Percentiles rank a stretch among this genome's conserved stretches.
Conservation (phyloP, 1,140 invertebrate species). For the Drosophila willistoni region DNA sequence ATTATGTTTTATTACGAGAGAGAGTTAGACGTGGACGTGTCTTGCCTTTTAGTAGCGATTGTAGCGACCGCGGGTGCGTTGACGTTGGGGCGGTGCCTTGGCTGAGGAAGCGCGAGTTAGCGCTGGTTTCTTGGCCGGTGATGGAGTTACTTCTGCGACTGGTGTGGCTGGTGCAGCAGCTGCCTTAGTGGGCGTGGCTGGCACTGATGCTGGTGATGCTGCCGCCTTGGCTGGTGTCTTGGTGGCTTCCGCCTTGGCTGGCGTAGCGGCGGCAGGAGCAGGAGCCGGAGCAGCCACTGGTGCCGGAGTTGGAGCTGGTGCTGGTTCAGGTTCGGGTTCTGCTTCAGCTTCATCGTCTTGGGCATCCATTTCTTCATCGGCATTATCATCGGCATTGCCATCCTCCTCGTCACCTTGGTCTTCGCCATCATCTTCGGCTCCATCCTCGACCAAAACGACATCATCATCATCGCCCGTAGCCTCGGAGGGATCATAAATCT, state of each 20-base stretch:
- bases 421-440: conserved; percentile 27
- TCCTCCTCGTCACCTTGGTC: conserved; percentile 53
- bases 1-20: conserved; percentile 31
- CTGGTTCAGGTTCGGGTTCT: conserved; percentile 60
- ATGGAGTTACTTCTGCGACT: conserved; percentile 39
- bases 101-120: conserved; percentile 58
- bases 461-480: conserved; percentile 77
- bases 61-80: conserved; percentile 78
- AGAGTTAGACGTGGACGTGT: conserved; percentile 2
- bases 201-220: conserved; percentile 15
- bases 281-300: conserved; percentile 34
- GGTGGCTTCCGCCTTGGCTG: conserved; percentile 33
- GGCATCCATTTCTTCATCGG: conserved; percentile 68
- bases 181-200: conserved; percentile 1
- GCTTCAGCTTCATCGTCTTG: conserved; percentile 57
- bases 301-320: conserved; percentile 46
- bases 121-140: conserved; percentile 70
- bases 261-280: conserved; percentile 35
- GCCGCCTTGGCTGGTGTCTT: conserved; percentile 50
- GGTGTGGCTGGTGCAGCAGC: conserved; percentile 35
- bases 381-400: conserved; percentile 49
- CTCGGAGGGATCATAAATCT: conserved; percentile 66
- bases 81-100: conserved; percentile 72
- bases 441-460: conserved; percentile 53
- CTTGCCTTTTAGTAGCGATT: conserved; percentile 67